Conservation (phyloP, 2,888 invertebrate species). For the Dinocampus coccinellae region DNA sequence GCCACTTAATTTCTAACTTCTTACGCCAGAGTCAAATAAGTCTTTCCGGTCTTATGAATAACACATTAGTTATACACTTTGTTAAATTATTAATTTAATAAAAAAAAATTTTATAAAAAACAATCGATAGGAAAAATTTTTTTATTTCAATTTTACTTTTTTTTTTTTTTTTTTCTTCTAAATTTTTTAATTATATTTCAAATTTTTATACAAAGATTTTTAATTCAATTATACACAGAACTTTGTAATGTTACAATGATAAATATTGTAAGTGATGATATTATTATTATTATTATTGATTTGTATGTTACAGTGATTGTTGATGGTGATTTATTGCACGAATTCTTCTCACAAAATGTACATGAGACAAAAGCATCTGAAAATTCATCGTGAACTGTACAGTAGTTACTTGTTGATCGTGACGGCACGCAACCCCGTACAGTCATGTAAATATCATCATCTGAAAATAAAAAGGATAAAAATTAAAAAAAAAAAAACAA, state of each 20-base stretch:
- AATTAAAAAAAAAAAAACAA: neutral
- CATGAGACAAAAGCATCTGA: slow-evolving; percentile 54
- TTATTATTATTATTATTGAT: slow-evolving; percentile 9
- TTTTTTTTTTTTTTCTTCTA: neutral
- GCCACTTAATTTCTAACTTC: slow-evolving; percentile 56
- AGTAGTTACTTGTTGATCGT: slow-evolving; percentile 50
- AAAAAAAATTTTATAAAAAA: no score
- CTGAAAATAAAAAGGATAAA: slow-evolving; percentile 41
- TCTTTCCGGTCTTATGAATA: slow-evolving; percentile 53
- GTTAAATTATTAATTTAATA: slow-evolving; percentile 1
- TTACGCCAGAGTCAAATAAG: slow-evolving; percentile 52
- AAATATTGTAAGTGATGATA: slow-evolving; percentile 31
- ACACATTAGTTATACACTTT: neutral
- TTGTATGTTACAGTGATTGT: neutral
- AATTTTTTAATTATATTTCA: no score
- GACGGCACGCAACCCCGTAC: slow-evolving; percentile 57
- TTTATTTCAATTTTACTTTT: neutral
- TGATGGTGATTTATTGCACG: slow-evolving; percentile 50
- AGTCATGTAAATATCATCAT: slow-evolving; percentile 54
- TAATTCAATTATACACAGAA: no score
- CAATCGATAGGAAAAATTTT: neutral
- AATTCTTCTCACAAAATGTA: slow-evolving; percentile 54
- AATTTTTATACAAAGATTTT: no score
- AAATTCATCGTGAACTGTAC: slow-evolving; percentile 47
- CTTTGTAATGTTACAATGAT: slow-evolving; percentile 16